Evolutionary conservation across 2,113 vertebrate genomes (phyloP).

Genomic region (Cariama cristata): DNA sequence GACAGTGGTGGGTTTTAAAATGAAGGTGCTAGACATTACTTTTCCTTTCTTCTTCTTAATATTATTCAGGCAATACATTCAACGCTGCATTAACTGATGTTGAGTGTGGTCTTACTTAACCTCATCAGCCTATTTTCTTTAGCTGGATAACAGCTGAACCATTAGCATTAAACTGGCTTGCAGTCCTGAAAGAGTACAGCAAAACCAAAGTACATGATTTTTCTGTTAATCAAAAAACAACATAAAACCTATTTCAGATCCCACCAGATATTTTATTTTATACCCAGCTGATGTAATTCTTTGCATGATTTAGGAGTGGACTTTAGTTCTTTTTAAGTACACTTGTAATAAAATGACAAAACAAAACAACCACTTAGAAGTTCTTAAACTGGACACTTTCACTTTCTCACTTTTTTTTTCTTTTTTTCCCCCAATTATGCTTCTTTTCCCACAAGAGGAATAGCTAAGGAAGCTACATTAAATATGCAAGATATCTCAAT

Average conservation of each 20-base stretch:
- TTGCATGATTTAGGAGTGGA: background rate
- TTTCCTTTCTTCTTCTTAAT: background rate
- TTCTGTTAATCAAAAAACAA: background rate
- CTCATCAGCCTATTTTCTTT: background rate
- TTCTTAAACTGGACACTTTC: background rate
- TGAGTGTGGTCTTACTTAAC: constrained; percentile 14
- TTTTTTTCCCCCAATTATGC: background rate
- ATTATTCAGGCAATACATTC: background rate
- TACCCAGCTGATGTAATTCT: background rate
- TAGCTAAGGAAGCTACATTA: background rate
- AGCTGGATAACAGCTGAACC: constrained; percentile 24
- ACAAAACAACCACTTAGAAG: background rate
- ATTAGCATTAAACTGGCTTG: background rate
- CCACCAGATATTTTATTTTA: background rate
- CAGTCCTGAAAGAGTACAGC: background rate
- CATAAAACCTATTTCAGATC: background rate
- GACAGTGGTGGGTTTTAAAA: background rate
- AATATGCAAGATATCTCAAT: background rate
- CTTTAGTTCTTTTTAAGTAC: background rate
- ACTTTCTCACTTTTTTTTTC: background rate
- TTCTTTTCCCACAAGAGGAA: background rate
- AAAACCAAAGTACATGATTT: background rate
- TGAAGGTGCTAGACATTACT: background rate
- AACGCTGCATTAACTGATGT: background rate
- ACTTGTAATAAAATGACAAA: background rate